Base-by-base conservation (phyloP, 1,140 invertebrate genomes). In the Asbolus verrucosus region DNA sequence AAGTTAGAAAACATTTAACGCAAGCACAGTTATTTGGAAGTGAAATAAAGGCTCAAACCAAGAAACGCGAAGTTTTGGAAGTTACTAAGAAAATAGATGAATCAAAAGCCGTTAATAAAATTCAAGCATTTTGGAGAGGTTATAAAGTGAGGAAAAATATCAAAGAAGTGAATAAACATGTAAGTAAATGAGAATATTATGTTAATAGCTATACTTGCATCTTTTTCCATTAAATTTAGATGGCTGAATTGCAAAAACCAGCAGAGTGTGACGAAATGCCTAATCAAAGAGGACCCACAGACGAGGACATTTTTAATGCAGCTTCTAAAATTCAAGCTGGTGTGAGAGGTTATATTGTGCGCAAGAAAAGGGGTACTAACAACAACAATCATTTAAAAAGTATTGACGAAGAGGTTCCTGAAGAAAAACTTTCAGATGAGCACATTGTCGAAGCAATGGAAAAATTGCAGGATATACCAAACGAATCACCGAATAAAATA, bases 281-380 rank as follows among this genome's bases (percentile, higher is more conserved):
- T 27, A 11, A 3, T 8, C 27, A 63, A 14, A 38, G 30, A 54
- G 59, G 21, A 39, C 19, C 33, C 24, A 65, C 27, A 6, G 61
- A 70, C 63, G 27, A 70, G 5, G 76, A 83, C 18, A 83, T 86
- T 68, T 84, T 88, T 71, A 85, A 84, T 21, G 87, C 87, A 31
- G 89, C 89, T 1, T 86, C 86, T 1, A 91, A 89, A 80, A 92
- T 92, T 67, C 91, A 92, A 77, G 89, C 90, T 0, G 85, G 87
- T 4, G 83, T 90, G 6, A 82, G 90, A 1, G 90, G 90, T 6
- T 91, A 85, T 76, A 80, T 90, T n/a, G 85, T 86, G 6, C 80
- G 90, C 13, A 90, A 90, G 75, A 83, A 85, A 41, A 24, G 46
- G 27, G 16, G n/a, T n/a, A n/a, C n/a, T n/a, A n/a, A 14, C 31